Evolutionary conservation across 35 echinoderm and acorn worm species (phyloP).

Genomic region (Heliocidaris erythrogramma): DNA sequence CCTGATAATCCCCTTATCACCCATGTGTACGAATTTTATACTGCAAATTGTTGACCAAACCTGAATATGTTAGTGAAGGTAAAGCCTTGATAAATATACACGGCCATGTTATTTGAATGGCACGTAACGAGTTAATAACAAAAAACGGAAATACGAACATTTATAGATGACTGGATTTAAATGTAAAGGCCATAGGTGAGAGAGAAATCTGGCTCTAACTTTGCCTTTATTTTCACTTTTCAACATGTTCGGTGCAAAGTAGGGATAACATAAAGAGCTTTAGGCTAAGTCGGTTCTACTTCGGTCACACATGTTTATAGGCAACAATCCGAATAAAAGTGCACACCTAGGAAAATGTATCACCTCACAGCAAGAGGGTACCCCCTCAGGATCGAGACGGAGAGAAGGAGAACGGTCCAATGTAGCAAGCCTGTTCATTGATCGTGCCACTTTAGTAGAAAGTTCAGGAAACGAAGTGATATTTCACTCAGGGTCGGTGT

Average conservation of each 20-base stretch:
- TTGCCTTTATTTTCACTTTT: not conserved
- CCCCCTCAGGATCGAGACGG: not conserved
- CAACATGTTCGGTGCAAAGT: not conserved
- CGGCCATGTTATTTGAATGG: too few species aligned
- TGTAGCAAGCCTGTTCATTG: not conserved
- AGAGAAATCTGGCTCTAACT: not conserved
- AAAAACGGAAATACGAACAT: not conserved
- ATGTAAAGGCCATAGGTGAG: not conserved
- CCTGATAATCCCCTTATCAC: too few species aligned
- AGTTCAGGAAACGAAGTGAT: conserved; percentile 10
- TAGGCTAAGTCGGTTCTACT: not conserved
- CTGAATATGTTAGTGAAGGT: too few species aligned
- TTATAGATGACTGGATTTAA: not conserved
- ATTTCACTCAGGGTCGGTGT: not conserved
- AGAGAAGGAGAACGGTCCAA: not conserved
- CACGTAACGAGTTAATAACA: too few species aligned
- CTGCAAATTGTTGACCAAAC: too few species aligned
- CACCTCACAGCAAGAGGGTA: not conserved
- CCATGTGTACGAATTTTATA: too few species aligned
- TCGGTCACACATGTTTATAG: not conserved
- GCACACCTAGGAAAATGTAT: not conserved
- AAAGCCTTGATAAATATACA: too few species aligned
- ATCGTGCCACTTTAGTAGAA: not conserved
- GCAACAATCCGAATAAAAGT: not conserved
- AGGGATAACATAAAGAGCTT: not conserved